Conservation (phyloP, 2,888 invertebrate genomes). For the Halictus ligatus region DNA sequence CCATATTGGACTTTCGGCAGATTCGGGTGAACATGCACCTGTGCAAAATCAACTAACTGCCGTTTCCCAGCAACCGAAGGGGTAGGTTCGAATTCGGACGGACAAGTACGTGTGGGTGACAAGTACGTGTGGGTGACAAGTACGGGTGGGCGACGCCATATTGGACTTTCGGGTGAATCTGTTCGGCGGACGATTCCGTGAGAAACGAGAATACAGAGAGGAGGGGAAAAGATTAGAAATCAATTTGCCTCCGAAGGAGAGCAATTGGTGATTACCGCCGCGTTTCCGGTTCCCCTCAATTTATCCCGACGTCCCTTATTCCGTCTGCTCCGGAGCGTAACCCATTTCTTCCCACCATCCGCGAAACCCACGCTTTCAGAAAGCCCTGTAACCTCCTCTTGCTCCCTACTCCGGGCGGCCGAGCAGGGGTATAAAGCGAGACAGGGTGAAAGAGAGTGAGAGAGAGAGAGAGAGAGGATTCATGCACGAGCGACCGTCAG, state of each 20-base stretch:
- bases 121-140: no score
- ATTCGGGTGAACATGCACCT: no score
- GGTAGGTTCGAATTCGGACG: no score
- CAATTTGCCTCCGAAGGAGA: neutral
- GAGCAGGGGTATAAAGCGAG: neutral
- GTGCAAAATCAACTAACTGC: neutral
- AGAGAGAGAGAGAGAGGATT: constrained; percentile 46
- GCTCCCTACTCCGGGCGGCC: constrained; percentile 25
- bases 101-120: no score
- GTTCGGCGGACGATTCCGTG: neutral
- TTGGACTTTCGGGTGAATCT: neutral
- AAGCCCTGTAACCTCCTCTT: constrained; percentile 43
- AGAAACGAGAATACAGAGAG: neutral
- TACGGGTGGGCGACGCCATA: no score
- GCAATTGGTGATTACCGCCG: neutral
- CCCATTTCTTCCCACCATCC: constrained; percentile 24
- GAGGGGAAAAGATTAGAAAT: neutral
- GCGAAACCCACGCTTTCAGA: constrained; percentile 1
- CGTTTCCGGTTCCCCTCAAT: constrained; percentile 7
- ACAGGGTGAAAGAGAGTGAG: neutral
- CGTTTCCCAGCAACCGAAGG: no score
- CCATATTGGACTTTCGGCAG: no score
- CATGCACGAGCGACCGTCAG: constrained; percentile 68
- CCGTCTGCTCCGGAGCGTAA: constrained; percentile 8
- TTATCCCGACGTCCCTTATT: constrained; percentile 6